Evolutionary conservation across 1,140 invertebrate species (phyloP), one percentile per base, ranked within the genome.

Genomic region (Coenobita brevimanus): DNA sequence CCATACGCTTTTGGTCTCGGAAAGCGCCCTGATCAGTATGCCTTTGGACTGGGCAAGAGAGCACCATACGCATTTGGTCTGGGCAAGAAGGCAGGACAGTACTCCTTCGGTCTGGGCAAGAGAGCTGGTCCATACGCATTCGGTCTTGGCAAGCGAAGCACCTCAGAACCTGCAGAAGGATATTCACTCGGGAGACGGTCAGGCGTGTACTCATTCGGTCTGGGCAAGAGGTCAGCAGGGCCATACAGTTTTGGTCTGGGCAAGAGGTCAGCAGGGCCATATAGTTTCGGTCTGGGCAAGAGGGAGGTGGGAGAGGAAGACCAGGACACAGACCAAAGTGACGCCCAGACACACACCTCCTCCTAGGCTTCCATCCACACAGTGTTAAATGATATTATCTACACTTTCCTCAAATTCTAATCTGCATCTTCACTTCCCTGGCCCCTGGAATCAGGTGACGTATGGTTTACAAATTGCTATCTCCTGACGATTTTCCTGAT

Each of bases 221-320:
- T 89, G 15, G 82, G 82, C 3, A 85, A 85, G 41, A 60, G 82
- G n/a, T n/a, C n/a, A n/a, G 81, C 83, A 17, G 84, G 84, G 33
- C 36, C 76, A 38, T 87, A 87, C 21, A 50, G 6, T 17, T 87
- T 87, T 41, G 85, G 85, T 0, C 76, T 87, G 36, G 85, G 85
- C 6, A 87, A 87, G 38, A 36, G 84, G 15, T 60, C 33, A 8
- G 33, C 43, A 13, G 21, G 36, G 8, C 21, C n/a, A 3, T 38
- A 76, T 8, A n/a, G 3, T 10, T n/a, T 36, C 41, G 17, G 46
- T 6, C 24, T 43, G 10, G 73, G 24, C 3, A 50, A 50, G 46
- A 10, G 24, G 6, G 38, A 50, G 27, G 73, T 4, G 4, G 24
- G 3, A 8, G 46, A 50, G 46, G 46, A 50, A 50, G 6, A 50